These are phyloP conservation scores for Pseudobourletiella spinata DNA, from an alignment of 1,140 invertebrate species.

Conservation along the genomic window DNA sequence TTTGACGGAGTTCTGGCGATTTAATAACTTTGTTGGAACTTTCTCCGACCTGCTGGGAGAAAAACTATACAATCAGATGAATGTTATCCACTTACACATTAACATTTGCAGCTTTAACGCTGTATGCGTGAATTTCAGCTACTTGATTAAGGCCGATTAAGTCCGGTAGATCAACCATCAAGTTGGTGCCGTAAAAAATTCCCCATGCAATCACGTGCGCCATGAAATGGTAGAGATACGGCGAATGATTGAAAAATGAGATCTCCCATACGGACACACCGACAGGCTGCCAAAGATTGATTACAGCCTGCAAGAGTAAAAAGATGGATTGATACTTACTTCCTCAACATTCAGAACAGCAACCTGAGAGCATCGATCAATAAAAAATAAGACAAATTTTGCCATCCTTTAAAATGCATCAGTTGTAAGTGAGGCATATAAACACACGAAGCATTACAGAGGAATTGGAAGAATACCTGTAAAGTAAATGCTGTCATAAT, in stretches of 20 bases:
- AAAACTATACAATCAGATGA: not conserved
- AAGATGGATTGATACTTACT: not conserved
- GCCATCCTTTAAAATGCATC: too few species aligned
- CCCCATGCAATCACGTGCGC: constrained; percentile 26
- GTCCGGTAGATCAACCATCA: constrained; percentile 32
- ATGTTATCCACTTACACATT: too few species aligned
- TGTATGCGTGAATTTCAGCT: too few species aligned
- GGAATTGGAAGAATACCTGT: too few species aligned
- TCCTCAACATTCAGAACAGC: too few species aligned
- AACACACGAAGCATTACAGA: too few species aligned
- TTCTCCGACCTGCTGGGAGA: constrained; percentile 18
- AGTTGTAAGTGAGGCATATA: too few species aligned
- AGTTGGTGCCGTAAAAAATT: constrained; percentile 21
- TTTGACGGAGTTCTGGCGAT: constrained; percentile 18
- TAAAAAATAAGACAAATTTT: too few species aligned
- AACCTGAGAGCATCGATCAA: too few species aligned
- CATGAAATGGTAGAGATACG: too few species aligned
- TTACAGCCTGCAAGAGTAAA: constrained; percentile 13
- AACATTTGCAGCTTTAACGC: too few species aligned
- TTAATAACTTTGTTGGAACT: constrained; percentile 16
- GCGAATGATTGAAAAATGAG: not conserved
- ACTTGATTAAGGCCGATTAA: constrained; percentile 31
- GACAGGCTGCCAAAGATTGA: constrained; percentile 14
- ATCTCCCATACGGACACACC: constrained; percentile 9
- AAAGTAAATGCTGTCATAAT: constrained; percentile 15